phyloP scores from a whole-genome alignment of 2,113 vertebrate species.

The Myrmecobius fasciatus region DNA sequence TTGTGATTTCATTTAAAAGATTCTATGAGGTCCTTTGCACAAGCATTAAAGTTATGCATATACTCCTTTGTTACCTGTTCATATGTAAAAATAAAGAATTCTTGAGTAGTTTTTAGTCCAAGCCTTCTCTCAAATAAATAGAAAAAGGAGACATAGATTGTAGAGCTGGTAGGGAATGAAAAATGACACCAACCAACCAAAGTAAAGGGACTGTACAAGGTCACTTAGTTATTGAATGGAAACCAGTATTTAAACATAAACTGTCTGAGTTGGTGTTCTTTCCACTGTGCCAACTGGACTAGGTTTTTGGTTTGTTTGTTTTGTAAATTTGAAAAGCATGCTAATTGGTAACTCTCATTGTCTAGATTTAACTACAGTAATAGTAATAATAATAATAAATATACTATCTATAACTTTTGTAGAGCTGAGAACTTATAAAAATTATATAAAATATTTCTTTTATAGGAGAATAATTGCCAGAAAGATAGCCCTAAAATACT shows the following conservation, averaged over 20 bases:
- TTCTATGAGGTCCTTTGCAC: neutral
- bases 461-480: conserved; percentile 42
- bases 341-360: neutral
- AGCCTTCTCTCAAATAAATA: neutral
- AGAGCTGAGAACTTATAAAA: conserved; percentile 21
- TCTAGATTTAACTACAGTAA: neutral
- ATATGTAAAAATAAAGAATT: neutral
- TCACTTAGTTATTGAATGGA: neutral
- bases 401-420: neutral
- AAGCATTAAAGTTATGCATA: conserved; percentile 3
- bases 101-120: neutral
- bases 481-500: neutral
- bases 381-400: neutral
- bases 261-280: neutral
- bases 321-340: neutral
- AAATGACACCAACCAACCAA: neutral
- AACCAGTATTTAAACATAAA: neutral
- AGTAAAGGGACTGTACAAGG: neutral
- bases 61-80: neutral
- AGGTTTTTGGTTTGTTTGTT: neutral
- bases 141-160: neutral
- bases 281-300: neutral
- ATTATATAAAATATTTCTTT: conserved; percentile 29
- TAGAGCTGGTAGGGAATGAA: neutral
- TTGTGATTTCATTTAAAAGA: neutral